Percentiles rank a stretch among this genome's conserved stretches.
Conservation (phyloP, 1,140 invertebrate species). For the Psilanteris sp. region DNA sequence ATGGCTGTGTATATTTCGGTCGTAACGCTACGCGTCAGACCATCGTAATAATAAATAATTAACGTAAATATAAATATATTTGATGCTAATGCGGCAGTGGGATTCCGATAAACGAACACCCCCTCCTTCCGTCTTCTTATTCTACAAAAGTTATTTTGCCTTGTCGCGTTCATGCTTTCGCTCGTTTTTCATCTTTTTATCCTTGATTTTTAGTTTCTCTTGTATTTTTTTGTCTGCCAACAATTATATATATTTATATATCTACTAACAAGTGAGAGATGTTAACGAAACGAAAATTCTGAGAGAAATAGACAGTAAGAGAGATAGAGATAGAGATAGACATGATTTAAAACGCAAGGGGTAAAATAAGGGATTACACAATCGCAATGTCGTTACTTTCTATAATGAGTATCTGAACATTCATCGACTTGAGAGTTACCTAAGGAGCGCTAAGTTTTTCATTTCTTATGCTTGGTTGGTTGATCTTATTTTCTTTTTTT, state of each 20-base stretch:
- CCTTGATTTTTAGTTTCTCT: slow-evolving; percentile 4
- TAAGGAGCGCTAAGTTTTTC: slow-evolving; percentile 57
- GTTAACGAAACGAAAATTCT: slow-evolving; percentile 53
- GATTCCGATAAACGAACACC: slow-evolving; percentile 71
- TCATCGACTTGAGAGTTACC: slow-evolving; percentile 64
- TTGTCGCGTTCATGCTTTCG: slow-evolving; percentile 3
- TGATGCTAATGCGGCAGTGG: slow-evolving; percentile 77
- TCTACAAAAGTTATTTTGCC: slow-evolving; percentile 37
- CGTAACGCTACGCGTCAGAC: slow-evolving; percentile 69
- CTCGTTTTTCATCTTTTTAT: not conserved
- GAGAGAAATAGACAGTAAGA: slow-evolving; percentile 29
- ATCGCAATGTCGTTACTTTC: slow-evolving; percentile 57
- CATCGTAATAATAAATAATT: slow-evolving; percentile 77
- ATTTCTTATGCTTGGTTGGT: slow-evolving; percentile 40
- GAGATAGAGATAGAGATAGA: slow-evolving; percentile 31
- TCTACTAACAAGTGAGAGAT: slow-evolving; percentile 61
- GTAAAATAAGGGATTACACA: slow-evolving; percentile 56
- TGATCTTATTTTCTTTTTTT: slow-evolving; percentile 11
- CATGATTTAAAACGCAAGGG: slow-evolving; percentile 46
- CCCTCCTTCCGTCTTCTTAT: slow-evolving; percentile 15
- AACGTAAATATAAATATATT: slow-evolving; percentile 78
- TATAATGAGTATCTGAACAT: slow-evolving; percentile 64
- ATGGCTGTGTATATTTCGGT: slow-evolving; percentile 62
- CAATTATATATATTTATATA: slow-evolving; percentile 64
- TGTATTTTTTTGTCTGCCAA: slow-evolving; percentile 48